A percentile compares a stretch with the other conserved stretches of the same genome.
Conservation (phyloP, 2,888 invertebrate species). For the Hydropsyche betteni region DNA sequence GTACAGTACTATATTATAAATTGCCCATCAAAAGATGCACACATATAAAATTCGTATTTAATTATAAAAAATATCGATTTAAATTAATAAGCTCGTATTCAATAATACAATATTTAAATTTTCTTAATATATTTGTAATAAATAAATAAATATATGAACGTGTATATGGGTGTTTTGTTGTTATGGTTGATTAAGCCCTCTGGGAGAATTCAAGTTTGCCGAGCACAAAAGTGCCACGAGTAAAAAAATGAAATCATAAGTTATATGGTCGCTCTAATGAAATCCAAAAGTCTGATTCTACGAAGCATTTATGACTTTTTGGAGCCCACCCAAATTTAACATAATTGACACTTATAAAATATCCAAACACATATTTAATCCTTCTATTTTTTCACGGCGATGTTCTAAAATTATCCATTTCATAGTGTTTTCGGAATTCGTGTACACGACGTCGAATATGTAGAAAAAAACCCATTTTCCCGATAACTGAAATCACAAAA, state of each 20-base stretch:
- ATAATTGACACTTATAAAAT: constrained; percentile 45
- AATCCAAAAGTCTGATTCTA: constrained; percentile 42
- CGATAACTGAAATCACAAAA: neutral
- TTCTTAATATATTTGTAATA: neutral
- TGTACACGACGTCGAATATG: neutral
- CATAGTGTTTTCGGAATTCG: constrained; percentile 14
- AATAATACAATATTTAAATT: no score
- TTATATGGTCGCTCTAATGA: constrained; percentile 56
- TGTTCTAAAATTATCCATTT: constrained; percentile 5
- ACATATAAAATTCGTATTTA: constrained; percentile 25
- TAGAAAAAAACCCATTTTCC: neutral
- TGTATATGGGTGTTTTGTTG: constrained; percentile 16
- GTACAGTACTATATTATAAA: constrained; percentile 36
- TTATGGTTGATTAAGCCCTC: constrained; percentile 33
- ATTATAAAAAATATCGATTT: neutral
- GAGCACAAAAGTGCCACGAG: constrained; percentile 29
- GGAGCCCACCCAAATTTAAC: constrained; percentile 35
- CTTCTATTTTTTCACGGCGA: constrained; percentile 3
- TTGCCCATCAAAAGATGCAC: constrained; percentile 33
- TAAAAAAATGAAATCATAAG: constrained; percentile 59
- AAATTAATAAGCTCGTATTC: no score
- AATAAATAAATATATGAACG: neutral
- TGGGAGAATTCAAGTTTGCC: constrained; percentile 22
- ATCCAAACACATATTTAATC: constrained; percentile 20
- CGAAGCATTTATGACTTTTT: constrained; percentile 42